Conservation (phyloP, 2,113 vertebrate genomes). For the Hydropotes inermis region DNA sequence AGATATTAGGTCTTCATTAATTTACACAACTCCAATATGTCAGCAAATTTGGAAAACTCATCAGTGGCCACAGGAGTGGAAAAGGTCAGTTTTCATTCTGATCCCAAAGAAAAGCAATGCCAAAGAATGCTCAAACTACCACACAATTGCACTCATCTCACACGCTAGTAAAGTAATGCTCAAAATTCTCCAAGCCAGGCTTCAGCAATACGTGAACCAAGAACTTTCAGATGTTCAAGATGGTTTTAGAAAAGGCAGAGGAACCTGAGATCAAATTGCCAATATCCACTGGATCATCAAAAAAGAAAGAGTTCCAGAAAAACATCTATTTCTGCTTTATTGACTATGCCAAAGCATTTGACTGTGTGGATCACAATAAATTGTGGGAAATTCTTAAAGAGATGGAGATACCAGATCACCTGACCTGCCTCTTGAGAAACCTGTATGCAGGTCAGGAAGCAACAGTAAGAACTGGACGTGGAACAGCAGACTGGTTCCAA, state of each 20-base stretch:
- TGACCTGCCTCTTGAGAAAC: background rate
- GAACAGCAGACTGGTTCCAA: background rate
- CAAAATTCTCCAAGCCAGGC: background rate
- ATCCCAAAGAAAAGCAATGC: background rate
- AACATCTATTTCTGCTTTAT: background rate
- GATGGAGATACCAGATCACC: background rate
- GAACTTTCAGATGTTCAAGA: background rate
- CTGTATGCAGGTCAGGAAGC: background rate
- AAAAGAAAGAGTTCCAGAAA: background rate
- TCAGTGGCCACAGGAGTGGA: background rate
- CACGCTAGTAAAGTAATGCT: rapidly evolving
- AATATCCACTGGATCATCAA: rapidly evolving
- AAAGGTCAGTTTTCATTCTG: background rate
- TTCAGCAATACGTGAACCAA: background rate
- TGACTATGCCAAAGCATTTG: background rate
- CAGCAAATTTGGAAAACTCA: background rate
- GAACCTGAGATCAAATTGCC: background rate
- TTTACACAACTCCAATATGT: background rate
- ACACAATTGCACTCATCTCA: background rate
- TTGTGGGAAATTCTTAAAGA: background rate
- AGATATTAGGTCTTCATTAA: background rate
- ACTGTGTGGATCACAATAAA: background rate
- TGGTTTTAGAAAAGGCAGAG: background rate
- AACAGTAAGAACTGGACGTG: background rate
- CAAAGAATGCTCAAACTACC: background rate